Percentiles rank a stretch among this genome's conserved stretches.
phyloP scores from a whole-genome alignment of 2,888 invertebrate species.

The Steinernema carpocapsae region DNA sequence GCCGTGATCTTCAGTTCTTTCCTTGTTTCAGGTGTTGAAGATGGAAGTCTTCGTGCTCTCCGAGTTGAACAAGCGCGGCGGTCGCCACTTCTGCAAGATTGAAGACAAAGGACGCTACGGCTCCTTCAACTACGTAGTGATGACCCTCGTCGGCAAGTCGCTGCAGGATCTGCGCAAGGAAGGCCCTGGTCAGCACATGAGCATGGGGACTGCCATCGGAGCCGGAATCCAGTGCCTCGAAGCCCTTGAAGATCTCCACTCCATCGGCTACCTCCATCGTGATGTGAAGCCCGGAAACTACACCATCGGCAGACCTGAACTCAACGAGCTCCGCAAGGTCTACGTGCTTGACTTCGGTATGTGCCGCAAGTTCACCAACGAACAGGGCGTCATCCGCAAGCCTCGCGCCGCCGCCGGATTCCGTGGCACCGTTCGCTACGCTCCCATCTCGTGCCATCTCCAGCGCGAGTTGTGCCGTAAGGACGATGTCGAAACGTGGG shows the following conservation, averaged over 20 bases:
- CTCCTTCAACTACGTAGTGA: slow-evolving; percentile 64
- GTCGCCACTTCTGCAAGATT: slow-evolving; percentile 64
- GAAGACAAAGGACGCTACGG: slow-evolving; percentile 64
- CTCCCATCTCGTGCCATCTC: slow-evolving; percentile 62
- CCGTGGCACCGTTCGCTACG: slow-evolving; percentile 65
- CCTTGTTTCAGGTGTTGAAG: slow-evolving; percentile 56
- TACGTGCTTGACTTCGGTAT: slow-evolving; percentile 65
- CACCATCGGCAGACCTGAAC: slow-evolving; percentile 58
- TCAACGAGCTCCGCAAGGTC: slow-evolving; percentile 58
- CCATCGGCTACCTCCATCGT: slow-evolving; percentile 58
- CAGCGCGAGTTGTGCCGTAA: slow-evolving; percentile 62
- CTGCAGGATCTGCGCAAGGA: slow-evolving; percentile 55
- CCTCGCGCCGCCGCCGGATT: slow-evolving; percentile 64
- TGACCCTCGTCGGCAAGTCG: slow-evolving; percentile 67
- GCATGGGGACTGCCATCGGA: slow-evolving; percentile 63
- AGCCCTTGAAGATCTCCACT: slow-evolving; percentile 64
- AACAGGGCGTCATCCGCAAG: slow-evolving; percentile 57
- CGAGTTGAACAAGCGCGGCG: slow-evolving; percentile 60
- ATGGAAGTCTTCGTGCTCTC: slow-evolving; percentile 66
- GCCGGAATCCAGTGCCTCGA: slow-evolving; percentile 58
- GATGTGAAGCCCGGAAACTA: slow-evolving; percentile 58
- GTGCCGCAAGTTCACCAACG: slow-evolving; percentile 55
- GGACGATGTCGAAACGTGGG: slow-evolving; percentile 60
- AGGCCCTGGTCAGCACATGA: slow-evolving; percentile 53
- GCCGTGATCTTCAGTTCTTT: neutral